phyloP scores from a whole-genome alignment of 2,113 vertebrate genomes.

The Spheniscus mendiculus region DNA sequence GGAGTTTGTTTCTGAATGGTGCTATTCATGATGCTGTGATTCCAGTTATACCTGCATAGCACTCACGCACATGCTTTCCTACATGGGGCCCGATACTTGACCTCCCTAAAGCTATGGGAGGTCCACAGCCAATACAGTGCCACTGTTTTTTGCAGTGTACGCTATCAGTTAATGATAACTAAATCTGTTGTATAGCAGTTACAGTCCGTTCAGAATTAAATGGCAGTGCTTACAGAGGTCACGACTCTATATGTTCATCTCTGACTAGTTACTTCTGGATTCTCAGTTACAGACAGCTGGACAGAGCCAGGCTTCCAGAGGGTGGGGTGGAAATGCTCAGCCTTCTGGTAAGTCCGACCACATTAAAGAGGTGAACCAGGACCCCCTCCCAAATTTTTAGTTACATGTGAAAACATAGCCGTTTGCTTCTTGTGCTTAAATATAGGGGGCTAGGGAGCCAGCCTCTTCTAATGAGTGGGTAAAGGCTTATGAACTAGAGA shows the following conservation, averaged over 20 bases:
- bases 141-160: not conserved
- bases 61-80: not conserved
- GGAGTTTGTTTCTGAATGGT: not conserved
- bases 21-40: not conserved
- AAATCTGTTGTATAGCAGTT: not conserved
- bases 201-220: not conserved
- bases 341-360: not conserved
- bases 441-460: not conserved
- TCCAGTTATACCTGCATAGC: not conserved
- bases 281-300: not conserved
- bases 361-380: not conserved
- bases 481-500: not conserved
- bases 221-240: not conserved
- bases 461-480: not conserved
- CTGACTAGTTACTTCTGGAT: not conserved
- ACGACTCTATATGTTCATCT: rapidly evolving
- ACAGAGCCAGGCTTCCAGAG: not conserved
- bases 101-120: not conserved
- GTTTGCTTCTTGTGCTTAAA: not conserved
- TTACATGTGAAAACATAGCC: not conserved
- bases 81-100: not conserved
- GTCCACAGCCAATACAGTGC: not conserved
- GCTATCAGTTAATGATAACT: not conserved
- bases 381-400: not conserved
- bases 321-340: not conserved